phyloP scores from a whole-genome alignment of 2,888 invertebrate genomes.

The Trissolcus brochymenae region DNA sequence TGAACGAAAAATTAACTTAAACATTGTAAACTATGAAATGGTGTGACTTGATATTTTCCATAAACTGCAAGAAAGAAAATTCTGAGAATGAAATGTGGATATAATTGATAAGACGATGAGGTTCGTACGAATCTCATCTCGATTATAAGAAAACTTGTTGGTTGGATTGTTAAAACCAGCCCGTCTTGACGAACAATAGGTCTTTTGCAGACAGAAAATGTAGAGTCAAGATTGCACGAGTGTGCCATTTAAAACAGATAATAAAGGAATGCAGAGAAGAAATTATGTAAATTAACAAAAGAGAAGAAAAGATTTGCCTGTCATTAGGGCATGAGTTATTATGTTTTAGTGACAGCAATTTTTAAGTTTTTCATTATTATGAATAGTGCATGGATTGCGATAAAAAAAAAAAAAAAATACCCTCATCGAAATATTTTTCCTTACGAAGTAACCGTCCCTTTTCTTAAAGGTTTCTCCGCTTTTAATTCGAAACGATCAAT shows the following conservation, averaged over 20 bases:
- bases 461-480: slow-evolving; percentile 7
- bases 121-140: not conserved
- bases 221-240: slow-evolving; percentile 47
- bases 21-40: no score
- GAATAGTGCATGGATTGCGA: slow-evolving; percentile 8
- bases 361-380: slow-evolving; percentile 8
- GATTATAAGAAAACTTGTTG: slow-evolving; percentile 3
- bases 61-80: no score
- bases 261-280: slow-evolving; percentile 36
- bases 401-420: no score
- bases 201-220: slow-evolving; percentile 33
- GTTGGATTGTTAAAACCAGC: slow-evolving; percentile 27
- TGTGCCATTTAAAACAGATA: slow-evolving; percentile 49
- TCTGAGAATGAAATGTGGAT: not conserved
- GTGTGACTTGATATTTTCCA: no score
- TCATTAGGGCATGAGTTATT: slow-evolving; percentile 31
- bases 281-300: slow-evolving; percentile 49
- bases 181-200: slow-evolving; percentile 40
- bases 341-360: slow-evolving; percentile 34
- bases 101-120: slow-evolving; percentile 3
- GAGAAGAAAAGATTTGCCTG: slow-evolving; percentile 13
- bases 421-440: no score
- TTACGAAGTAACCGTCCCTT: no score
- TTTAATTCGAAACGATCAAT: no score
- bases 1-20: no score